phyloP scores from a whole-genome alignment of 2,888 invertebrate genomes.

The Drosophila putrida region DNA sequence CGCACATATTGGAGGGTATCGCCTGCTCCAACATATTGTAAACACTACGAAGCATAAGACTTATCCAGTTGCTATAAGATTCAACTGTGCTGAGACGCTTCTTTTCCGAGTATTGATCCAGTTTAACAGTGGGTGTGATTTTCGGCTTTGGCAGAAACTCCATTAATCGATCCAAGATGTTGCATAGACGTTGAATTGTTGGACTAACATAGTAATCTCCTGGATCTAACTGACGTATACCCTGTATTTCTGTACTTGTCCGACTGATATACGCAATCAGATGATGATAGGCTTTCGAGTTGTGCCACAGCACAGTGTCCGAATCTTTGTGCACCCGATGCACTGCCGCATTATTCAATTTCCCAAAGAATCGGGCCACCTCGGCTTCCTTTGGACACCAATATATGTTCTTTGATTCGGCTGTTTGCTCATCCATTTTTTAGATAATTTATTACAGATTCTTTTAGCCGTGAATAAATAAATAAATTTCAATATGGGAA shows the following conservation, averaged over 20 bases:
- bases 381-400: neutral
- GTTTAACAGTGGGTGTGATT: neutral
- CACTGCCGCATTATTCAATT: slow-evolving; percentile 13
- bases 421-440: neutral
- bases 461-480: neutral
- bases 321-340: slow-evolving; percentile 15
- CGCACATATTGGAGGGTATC: slow-evolving; percentile 88
- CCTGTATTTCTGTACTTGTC: slow-evolving; percentile 93
- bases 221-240: slow-evolving; percentile 88
- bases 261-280: slow-evolving; percentile 94
- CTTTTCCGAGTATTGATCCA: neutral
- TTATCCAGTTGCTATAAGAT: slow-evolving; percentile 94
- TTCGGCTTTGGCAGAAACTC: neutral
- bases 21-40: slow-evolving; percentile 88
- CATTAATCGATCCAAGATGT: slow-evolving; percentile 90
- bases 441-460: neutral
- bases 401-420: neutral
- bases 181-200: slow-evolving; percentile 87
- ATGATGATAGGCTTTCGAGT: slow-evolving; percentile 93
- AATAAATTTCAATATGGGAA: neutral
- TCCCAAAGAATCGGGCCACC: slow-evolving; percentile 15
- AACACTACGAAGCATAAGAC: slow-evolving; percentile 88
- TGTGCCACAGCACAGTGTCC: slow-evolving; percentile 75
- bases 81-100: slow-evolving; percentile 83
- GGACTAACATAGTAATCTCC: slow-evolving; percentile 87